phyloP scores from a whole-genome alignment of 2,797 vertebrate genomes.

The Prionace glauca region DNA sequence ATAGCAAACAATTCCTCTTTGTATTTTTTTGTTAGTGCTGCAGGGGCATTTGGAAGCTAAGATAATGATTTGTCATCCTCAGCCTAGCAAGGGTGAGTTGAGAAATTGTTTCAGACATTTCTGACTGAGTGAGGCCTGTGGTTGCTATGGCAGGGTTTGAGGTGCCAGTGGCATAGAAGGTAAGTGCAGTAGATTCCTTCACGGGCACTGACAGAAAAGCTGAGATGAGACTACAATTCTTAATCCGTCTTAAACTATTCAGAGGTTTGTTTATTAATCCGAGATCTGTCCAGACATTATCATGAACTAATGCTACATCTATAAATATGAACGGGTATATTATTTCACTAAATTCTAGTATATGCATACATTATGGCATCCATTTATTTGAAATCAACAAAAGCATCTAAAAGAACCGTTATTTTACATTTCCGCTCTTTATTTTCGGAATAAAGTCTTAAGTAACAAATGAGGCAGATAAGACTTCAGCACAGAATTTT shows the following conservation, averaged over 20 bases:
- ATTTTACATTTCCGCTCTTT: neutral
- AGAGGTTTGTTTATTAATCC: neutral
- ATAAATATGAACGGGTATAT: neutral
- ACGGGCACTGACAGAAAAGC: neutral
- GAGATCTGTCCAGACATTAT: neutral
- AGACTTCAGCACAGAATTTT: neutral
- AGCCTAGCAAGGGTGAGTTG: neutral
- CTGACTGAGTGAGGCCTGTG: conserved; percentile 16
- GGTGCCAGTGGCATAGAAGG: conserved; percentile 29
- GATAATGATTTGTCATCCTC: conserved; percentile 16
- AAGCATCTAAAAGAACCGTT: neutral
- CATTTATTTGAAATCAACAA: conserved; percentile 7
- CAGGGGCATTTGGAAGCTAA: conserved; percentile 2
- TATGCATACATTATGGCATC: neutral
- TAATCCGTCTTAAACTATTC: neutral
- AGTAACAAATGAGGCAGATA: neutral
- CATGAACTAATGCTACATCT: neutral
- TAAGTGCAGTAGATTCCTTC: conserved; percentile 11
- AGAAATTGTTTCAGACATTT: conserved; percentile 30
- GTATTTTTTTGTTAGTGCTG: neutral
- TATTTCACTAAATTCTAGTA: neutral
- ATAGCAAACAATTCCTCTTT: conserved; percentile 12
- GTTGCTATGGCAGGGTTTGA: conserved; percentile 9
- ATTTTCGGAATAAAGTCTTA: neutral
- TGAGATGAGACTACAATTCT: neutral